Evolutionary conservation across 2,888 invertebrate species (phyloP), one percentile per base, ranked within the genome.

Genomic region (Eristalinus aeneus): DNA sequence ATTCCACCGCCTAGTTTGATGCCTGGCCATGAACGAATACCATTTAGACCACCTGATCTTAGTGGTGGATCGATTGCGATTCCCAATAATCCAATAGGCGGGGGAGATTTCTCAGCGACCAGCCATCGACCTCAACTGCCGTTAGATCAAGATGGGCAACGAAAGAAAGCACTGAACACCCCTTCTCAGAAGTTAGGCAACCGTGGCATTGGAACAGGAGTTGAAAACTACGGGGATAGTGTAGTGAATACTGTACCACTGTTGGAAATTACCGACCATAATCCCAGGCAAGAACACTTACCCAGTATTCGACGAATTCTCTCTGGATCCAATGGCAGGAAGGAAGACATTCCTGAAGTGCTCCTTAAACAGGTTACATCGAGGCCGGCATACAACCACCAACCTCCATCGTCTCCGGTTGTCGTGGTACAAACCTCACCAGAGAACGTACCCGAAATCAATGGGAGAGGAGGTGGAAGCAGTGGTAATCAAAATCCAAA

Each of bases 241-340:
- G 79, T 16, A 9, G 73, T 67, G 2, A 87, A 87, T 20, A 87
- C 76, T 0, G 80, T 87, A 11, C 73, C 80, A 31, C 68, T 83
- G 6, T 82, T 82, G 1, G 84, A 80, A 6, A 76, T 73, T 93
- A 94, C 75, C 27, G 86, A 86, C 32, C 91, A 75, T 16, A 95
- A 95, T 88, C 93, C 94, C 9, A 54, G 88, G 27, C 90, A 92
- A 36, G 94, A 96, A 74, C 96, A 96, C 91, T 95, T 96, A 89
- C 96, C 97, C 2, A 96, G 96, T 88, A 97, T 97, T 88, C 96
- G 97, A 2, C 94, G 97, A 74, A 97, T 97, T 89, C 93, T 97
- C 27, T 96, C 96, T 67, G 97, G 97, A 0, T 96, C 97, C 68
- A 97, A 97, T 90, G 97, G 97, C 0, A 94, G 96, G 34, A 96